phyloP scores from a whole-genome alignment of 2,888 invertebrate genomes.

The Stegana nigrithorax region DNA sequence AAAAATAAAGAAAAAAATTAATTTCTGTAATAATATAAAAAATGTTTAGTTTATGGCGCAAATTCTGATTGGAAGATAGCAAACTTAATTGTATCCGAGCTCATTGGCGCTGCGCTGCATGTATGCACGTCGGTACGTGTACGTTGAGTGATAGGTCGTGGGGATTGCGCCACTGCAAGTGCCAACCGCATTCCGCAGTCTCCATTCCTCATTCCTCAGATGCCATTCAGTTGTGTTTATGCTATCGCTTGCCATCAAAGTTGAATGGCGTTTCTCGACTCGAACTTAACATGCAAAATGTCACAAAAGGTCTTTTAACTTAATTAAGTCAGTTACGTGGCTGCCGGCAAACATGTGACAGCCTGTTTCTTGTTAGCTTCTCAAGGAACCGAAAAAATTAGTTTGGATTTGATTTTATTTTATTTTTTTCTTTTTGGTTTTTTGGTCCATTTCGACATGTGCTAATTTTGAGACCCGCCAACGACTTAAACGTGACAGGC shows the following conservation, averaged over 20 bases:
- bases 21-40: not conserved
- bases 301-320: not conserved
- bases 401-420: too few species aligned
- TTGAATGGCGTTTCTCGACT: slow-evolving; percentile 16
- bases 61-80: slow-evolving; percentile 10
- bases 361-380: too few species aligned
- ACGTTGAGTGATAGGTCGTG: not conserved
- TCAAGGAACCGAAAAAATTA: too few species aligned
- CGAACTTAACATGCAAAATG: not conserved
- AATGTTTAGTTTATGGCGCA: not conserved
- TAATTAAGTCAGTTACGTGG: not conserved
- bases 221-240: slow-evolving; percentile 25
- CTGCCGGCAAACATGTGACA: too few species aligned
- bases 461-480: too few species aligned
- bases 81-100: too few species aligned
- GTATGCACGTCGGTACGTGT: not conserved
- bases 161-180: not conserved
- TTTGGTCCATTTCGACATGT: too few species aligned
- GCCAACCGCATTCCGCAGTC: too few species aligned
- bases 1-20: not conserved
- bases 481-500: too few species aligned
- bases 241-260: slow-evolving; percentile 10
- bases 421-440: too few species aligned
- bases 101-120: not conserved
- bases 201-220: slow-evolving; percentile 44